Base-by-base conservation (phyloP, 2,797 vertebrate species). In the Triplophysa yarkandensis region DNA sequence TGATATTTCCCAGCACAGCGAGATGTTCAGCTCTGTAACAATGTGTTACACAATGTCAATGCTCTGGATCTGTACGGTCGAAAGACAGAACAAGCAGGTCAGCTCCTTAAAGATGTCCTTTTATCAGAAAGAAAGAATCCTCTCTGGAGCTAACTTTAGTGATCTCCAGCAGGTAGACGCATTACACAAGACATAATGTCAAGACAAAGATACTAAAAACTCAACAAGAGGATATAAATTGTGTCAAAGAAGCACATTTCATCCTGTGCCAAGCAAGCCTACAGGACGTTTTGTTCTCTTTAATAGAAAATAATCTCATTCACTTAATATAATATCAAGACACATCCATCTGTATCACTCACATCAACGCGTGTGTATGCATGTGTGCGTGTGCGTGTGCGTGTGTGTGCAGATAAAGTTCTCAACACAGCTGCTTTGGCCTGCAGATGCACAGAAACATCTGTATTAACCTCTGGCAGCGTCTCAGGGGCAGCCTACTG, bases 401-500 rank as follows among this genome's bases (percentile, higher is more conserved):
- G 84, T 80, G 79, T 85, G 86, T 83, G 79, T 81, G 93, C 92
- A 93, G 92, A 94, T 95, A 94, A 88, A 93, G 93, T 93, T 87
- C 88, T 90, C 88, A 86, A 89, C 93, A 93, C 95, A 96, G 95
- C 95, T 95, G 95, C 92, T 89, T 84, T 88, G 89, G 92, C 87
- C 90, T 88, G 88, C 89, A 92, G 87, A 91, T 91, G 90, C 90
- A 89, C 90, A 90, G 94, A 95, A 95, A 95, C 94, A 96, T 97
- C 95, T 96, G 93, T 93, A 95, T 96, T 95, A 95, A 95, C 93
- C 95, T 94, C 91, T 93, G 92, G 90, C 92, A 86, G 88, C 81
- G 88, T 88, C 93, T 93, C 93, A 94, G 79, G 75, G 90, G 93
- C 90, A 89, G 91, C 92, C 90, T 88, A 87, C 89, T 89, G 90